Percentiles rank a stretch among this genome's conserved stretches.
Evolutionary conservation across 2,113 vertebrate genomes (phyloP).

Genomic region (human): GRCh38 chr1:195419001-195419500

Average conservation of each 20-base stretch:
- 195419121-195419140: no score
- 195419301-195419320: background rate
- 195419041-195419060: no score
- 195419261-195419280: background rate
- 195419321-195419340: background rate
- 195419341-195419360: background rate
- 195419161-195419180: no score
- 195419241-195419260: rapidly evolving
- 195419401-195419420: background rate
- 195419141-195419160: no score
- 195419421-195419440: background rate
- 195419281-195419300: background rate
- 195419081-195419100: no score
- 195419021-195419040: no score
- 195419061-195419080: no score
- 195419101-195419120: no score
- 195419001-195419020: no score
- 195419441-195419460: background rate
- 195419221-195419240: background rate
- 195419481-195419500: background rate
- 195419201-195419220: no score
- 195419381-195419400: background rate
- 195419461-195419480: background rate
- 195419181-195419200: no score
- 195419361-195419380: background rate